phyloP scores from a whole-genome alignment of 2,888 invertebrate genomes.

The Malthinus seriepunctatus region DNA sequence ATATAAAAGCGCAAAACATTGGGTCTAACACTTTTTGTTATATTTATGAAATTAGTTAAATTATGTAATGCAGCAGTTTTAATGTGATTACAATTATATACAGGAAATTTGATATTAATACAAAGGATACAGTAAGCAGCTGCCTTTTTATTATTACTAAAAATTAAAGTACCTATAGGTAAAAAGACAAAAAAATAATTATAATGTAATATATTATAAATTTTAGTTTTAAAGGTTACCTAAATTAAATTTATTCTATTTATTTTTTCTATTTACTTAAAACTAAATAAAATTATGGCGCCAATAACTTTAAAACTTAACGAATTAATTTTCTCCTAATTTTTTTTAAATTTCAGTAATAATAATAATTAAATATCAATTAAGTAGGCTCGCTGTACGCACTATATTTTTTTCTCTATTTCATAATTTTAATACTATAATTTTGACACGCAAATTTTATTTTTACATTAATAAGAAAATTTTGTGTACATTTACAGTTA shows the following conservation, averaged over 20 bases:
- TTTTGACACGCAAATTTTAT: too few species aligned
- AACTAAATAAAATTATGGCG: neutral
- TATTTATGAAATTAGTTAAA: neutral
- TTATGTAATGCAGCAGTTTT: conserved; percentile 2
- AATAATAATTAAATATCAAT: neutral
- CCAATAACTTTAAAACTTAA: neutral
- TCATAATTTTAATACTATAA: too few species aligned
- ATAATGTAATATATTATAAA: conserved; percentile 1
- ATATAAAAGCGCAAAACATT: neutral
- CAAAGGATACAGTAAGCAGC: neutral
- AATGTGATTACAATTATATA: conserved; percentile 3
- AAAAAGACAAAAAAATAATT: conserved; percentile 5
- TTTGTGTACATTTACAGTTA: too few species aligned
- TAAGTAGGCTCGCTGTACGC: too few species aligned
- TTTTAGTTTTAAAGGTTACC: neutral
- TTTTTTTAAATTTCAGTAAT: neutral
- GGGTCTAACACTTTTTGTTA: neutral
- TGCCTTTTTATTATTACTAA: conserved; percentile 3
- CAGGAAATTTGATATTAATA: conserved; percentile 5
- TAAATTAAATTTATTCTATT: conserved; percentile 5
- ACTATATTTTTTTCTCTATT: too few species aligned
- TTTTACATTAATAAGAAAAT: too few species aligned
- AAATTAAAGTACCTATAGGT: neutral
- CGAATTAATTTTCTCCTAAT: neutral
- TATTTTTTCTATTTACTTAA: conserved; percentile 1